These are phyloP conservation scores for Oedothorax gibbosus DNA, from an alignment of 1,140 invertebrate species.

Conservation along the genomic window DNA sequence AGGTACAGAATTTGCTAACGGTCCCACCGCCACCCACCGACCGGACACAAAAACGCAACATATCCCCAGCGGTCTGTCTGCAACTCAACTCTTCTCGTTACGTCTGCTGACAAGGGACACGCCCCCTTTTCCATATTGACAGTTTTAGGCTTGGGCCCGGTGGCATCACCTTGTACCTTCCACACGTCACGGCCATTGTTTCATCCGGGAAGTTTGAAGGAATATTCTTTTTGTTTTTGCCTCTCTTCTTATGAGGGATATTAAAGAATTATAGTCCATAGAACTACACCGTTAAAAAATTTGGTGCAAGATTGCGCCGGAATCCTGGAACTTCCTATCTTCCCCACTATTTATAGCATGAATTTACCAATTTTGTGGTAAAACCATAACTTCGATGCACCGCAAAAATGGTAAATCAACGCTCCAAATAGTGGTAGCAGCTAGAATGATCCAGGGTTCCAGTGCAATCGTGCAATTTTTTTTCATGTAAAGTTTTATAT, in stretches of 20 bases:
- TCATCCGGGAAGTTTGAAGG: slow-evolving; percentile 4
- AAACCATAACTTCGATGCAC: too few species aligned
- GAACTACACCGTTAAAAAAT: too few species aligned
- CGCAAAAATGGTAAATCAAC: too few species aligned
- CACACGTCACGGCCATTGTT: slow-evolving; percentile 46
- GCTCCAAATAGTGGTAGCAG: too few species aligned
- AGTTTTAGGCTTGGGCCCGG: slow-evolving; percentile 35
- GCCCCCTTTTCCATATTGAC: slow-evolving; percentile 50
- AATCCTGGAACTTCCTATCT: too few species aligned
- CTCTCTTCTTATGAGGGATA: slow-evolving; percentile 5
- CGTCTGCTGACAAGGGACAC: slow-evolving; percentile 41
- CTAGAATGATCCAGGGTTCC: too few species aligned
- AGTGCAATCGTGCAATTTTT: too few species aligned
- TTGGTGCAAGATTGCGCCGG: too few species aligned
- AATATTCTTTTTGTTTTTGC: slow-evolving; percentile 36
- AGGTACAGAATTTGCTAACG: slow-evolving; percentile 19
- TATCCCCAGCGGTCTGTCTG: slow-evolving; percentile 10
- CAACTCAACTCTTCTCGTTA: slow-evolving; percentile 59
- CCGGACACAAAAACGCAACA: slow-evolving; percentile 46
- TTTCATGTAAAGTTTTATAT: too few species aligned
- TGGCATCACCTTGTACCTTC: slow-evolving; percentile 31
- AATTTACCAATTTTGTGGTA: too few species aligned
- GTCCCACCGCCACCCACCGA: slow-evolving; percentile 48
- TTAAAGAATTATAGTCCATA: too few species aligned
- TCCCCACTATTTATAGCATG: too few species aligned